Percentiles rank a stretch among this genome's conserved stretches.
These are phyloP conservation scores for Leptinotarsa peninsularis DNA, from an alignment of 2,888 invertebrate genomes.

Conservation along the genomic window DNA sequence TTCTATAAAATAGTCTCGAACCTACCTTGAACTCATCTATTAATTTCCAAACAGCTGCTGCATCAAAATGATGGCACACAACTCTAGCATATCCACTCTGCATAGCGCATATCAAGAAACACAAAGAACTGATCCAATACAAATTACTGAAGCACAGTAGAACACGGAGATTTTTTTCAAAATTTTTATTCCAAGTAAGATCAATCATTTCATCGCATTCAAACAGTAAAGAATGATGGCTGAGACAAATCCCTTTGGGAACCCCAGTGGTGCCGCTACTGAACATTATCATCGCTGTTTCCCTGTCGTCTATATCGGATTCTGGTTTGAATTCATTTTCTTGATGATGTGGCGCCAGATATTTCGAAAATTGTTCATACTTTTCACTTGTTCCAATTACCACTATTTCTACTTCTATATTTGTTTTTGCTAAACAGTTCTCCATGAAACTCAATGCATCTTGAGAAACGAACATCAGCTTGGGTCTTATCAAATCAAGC, in stretches of 20 bases:
- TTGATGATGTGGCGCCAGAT: conserved; percentile 38
- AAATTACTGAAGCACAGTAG: conserved; percentile 26
- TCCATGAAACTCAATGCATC: conserved; percentile 41
- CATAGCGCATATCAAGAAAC: conserved; percentile 17
- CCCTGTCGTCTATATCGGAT: conserved; percentile 34
- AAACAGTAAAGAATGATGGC: conserved; percentile 36
- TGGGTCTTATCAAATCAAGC: conserved; percentile 41
- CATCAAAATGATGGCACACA: conserved; percentile 32
- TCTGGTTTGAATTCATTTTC: conserved; percentile 51
- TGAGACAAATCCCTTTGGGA: conserved; percentile 56
- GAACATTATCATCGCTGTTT: conserved; percentile 54
- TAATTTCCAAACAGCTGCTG: conserved; percentile 26
- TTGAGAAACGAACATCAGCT: conserved; percentile 42
- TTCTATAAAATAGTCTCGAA: not conserved
- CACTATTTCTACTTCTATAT: conserved; percentile 47
- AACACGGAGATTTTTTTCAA: not conserved
- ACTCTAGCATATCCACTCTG: conserved; percentile 26
- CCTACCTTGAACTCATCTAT: conserved; percentile 44
- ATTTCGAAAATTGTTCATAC: conserved; percentile 43
- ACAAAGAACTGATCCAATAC: conserved; percentile 34
- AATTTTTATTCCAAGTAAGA: not conserved
- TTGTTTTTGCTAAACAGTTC: conserved; percentile 41
- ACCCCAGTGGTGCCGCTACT: conserved; percentile 59
- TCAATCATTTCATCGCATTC: not conserved
- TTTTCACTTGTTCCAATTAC: conserved; percentile 51